Conservation (phyloP, 2,113 vertebrate species). For the Rhinoptilus africanus region DNA sequence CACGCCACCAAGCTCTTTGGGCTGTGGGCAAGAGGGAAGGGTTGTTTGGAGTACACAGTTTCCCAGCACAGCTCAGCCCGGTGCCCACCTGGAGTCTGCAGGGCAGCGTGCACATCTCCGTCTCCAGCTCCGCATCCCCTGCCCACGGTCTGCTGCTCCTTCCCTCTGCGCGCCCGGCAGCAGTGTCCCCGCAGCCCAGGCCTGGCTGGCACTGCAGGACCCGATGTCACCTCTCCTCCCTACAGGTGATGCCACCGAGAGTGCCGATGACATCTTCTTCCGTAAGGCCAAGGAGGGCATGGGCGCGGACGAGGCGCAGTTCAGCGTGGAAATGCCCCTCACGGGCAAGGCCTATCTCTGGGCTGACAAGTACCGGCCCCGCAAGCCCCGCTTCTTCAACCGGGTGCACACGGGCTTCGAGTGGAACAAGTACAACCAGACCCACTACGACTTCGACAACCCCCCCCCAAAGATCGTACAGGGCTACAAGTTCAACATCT, state of each 20-base stretch:
- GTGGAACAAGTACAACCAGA: constrained; percentile 99
- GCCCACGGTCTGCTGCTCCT: neutral
- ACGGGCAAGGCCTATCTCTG: constrained; percentile 94
- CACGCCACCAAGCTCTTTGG: neutral
- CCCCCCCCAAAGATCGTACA: constrained; percentile 96
- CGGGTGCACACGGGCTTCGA: constrained; percentile 97
- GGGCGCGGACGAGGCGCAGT: constrained; percentile 93
- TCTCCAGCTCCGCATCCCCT: neutral
- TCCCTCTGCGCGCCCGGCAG: fast-evolving
- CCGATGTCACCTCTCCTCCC: fast-evolving
- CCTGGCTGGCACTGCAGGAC: neutral
- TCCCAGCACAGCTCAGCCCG: neutral
- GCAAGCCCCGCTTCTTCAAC: constrained; percentile 98
- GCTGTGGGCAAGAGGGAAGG: neutral
- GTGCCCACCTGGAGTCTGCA: fast-evolving
- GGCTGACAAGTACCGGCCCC: constrained; percentile 97
- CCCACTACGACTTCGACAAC: constrained; percentile 97
- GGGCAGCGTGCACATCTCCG: fast-evolving
- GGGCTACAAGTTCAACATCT: constrained; percentile 99
- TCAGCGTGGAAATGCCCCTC: constrained; percentile 94
- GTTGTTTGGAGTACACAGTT: neutral
- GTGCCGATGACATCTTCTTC: constrained; percentile 92
- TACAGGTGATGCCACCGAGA: constrained; percentile 88
- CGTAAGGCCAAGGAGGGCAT: constrained; percentile 92
- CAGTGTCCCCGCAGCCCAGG: neutral